Percentiles rank a stretch among this genome's conserved stretches.
Conservation (phyloP, 2,113 vertebrate species). For the Pipa parva region DNA sequence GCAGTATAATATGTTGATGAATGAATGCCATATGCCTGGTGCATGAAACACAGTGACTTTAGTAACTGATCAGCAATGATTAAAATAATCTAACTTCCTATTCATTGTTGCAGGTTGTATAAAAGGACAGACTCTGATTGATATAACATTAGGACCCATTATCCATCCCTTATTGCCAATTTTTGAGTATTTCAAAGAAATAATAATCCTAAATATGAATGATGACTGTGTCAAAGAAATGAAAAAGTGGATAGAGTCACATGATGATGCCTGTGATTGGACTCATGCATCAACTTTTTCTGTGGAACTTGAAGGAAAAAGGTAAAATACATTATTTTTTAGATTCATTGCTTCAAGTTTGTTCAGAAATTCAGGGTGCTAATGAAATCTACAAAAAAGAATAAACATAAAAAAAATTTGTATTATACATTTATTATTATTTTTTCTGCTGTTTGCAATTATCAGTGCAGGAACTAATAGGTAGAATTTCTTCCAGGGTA, state of each 20-base stretch:
- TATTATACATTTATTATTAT: not conserved
- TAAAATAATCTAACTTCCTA: too few relatives aligned
- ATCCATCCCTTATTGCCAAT: not conserved
- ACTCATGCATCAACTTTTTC: not conserved
- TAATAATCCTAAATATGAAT: not conserved
- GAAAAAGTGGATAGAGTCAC: not conserved
- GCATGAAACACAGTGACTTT: too few relatives aligned
- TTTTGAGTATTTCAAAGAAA: conserved; percentile 9
- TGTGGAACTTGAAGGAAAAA: not conserved
- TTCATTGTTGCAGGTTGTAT: not conserved
- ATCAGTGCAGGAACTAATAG: too few relatives aligned
- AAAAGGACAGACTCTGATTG: not conserved
- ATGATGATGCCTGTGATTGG: not conserved
- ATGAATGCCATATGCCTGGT: too few relatives aligned
- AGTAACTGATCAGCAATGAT: too few relatives aligned
- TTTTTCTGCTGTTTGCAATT: not conserved
- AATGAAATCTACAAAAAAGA: too few relatives aligned
- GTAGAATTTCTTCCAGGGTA: too few relatives aligned
- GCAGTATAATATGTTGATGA: too few relatives aligned
- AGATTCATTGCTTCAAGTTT: too few relatives aligned
- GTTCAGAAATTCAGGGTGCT: too few relatives aligned
- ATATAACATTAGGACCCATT: not conserved
- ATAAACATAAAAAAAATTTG: too few relatives aligned
- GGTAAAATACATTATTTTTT: too few relatives aligned
- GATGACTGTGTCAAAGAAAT: not conserved